Conservation (phyloP, 2,113 vertebrate species). For the Gymnorhina tibicen region DNA sequence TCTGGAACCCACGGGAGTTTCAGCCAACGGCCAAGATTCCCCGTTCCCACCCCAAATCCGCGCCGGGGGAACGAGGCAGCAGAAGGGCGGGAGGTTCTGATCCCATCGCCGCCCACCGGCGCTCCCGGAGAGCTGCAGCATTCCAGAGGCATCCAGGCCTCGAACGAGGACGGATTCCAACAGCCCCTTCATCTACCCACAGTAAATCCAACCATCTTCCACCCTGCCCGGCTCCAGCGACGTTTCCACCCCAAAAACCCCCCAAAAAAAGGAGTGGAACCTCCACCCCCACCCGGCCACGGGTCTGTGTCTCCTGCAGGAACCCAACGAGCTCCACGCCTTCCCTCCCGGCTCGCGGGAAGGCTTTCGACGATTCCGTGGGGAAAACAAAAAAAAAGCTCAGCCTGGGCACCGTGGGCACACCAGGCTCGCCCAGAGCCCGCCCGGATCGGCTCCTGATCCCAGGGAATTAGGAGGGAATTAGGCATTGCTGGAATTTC, state of each 20-base stretch:
- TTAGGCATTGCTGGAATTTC: constrained; percentile 62
- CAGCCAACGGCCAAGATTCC: not conserved
- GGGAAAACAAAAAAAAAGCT: not conserved
- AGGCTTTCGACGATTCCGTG: not conserved
- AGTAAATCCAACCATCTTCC: not conserved
- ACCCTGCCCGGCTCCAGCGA: accelerated
- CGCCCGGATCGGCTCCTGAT: not conserved
- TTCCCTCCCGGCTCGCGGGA: accelerated
- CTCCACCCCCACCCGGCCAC: accelerated
- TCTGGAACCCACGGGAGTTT: not conserved
- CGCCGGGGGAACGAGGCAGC: not conserved
- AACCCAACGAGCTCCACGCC: not conserved
- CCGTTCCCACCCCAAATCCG: not conserved
- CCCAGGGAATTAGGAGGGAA: constrained; percentile 2
- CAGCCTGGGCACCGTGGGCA: accelerated
- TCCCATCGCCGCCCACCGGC: not conserved
- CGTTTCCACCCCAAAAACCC: not conserved
- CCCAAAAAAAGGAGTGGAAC: not conserved
- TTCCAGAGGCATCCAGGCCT: not conserved
- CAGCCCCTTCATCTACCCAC: not conserved
- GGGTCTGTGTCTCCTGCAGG: not conserved
- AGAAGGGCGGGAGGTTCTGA: not conserved
- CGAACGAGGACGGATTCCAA: accelerated
- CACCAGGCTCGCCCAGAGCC: not conserved
- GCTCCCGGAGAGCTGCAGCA: not conserved